phyloP scores from a whole-genome alignment of 2,797 vertebrate species.

The Halcyon badia region DNA sequence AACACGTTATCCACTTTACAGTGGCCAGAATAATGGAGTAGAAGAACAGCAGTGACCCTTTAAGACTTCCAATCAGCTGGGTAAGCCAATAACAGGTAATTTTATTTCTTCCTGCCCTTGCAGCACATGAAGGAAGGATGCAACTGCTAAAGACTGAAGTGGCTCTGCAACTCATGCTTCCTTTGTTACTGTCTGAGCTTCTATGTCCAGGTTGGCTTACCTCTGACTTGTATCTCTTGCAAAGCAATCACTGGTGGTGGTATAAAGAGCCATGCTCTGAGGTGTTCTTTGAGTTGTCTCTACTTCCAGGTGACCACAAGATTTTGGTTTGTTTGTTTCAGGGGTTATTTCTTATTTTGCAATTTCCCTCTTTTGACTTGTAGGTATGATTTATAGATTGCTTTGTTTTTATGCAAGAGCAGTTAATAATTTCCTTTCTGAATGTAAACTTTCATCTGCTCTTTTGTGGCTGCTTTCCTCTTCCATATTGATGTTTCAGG shows the following conservation, averaged over 20 bases:
- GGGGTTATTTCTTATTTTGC: not conserved
- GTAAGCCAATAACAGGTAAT: not conserved
- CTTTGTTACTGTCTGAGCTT: not conserved
- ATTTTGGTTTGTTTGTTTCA: not conserved
- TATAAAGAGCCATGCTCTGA: not conserved
- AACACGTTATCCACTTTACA: not conserved
- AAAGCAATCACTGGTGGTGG: not conserved
- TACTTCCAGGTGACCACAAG: not conserved
- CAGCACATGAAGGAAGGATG: not conserved
- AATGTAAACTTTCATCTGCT: not conserved
- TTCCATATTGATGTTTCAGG: not conserved
- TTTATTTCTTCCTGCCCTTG: not conserved
- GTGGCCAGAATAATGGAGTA: not conserved
- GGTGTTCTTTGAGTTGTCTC: not conserved
- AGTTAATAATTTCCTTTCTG: slow-evolving; percentile 12
- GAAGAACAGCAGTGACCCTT: not conserved
- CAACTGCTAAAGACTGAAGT: not conserved
- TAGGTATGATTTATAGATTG: not conserved
- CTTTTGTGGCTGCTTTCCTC: not conserved
- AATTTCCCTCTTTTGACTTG: not conserved
- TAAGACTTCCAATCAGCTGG: not conserved
- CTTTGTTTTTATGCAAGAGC: not conserved
- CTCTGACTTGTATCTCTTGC: not conserved
- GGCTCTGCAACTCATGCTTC: not conserved
- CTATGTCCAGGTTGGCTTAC: not conserved